Conservation (phyloP, 2,113 vertebrate species). For the Myrmophylax atrothorax region DNA sequence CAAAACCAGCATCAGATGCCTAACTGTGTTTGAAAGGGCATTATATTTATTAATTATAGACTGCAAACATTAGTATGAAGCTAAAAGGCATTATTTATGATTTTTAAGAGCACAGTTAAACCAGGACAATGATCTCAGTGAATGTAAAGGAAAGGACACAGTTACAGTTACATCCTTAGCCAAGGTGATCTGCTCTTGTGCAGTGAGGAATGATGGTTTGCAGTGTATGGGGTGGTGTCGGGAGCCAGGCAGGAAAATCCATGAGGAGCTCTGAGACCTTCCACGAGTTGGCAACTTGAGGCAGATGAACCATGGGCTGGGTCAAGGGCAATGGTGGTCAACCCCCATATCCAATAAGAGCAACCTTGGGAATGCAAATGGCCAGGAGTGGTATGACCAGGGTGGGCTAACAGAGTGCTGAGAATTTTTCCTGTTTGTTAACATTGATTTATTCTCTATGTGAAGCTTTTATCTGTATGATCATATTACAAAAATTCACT, state of each 20-base stretch:
- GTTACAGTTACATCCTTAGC: neutral
- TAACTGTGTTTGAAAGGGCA: neutral
- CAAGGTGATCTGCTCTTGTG: neutral
- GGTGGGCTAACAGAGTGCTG: neutral
- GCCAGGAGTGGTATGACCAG: no score
- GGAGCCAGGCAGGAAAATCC: neutral
- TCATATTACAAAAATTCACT: neutral
- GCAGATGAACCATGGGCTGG: neutral
- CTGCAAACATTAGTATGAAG: neutral
- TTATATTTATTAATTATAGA: neutral
- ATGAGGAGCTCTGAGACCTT: neutral
- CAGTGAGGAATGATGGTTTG: no score
- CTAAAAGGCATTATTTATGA: neutral
- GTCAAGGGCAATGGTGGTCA: neutral
- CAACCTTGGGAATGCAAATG: neutral
- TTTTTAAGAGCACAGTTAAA: neutral
- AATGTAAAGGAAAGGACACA: neutral
- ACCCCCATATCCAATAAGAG: rapidly evolving
- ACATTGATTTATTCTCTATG: neutral
- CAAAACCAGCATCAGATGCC: neutral
- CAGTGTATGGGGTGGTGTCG: rapidly evolving
- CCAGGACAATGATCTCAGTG: neutral
- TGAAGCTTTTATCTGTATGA: neutral
- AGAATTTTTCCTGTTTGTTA: neutral
- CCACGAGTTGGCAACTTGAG: neutral